These are phyloP conservation scores for Habroteleia sp. DNA, from an alignment of 2,888 invertebrate genomes.

Conservation along the genomic window DNA sequence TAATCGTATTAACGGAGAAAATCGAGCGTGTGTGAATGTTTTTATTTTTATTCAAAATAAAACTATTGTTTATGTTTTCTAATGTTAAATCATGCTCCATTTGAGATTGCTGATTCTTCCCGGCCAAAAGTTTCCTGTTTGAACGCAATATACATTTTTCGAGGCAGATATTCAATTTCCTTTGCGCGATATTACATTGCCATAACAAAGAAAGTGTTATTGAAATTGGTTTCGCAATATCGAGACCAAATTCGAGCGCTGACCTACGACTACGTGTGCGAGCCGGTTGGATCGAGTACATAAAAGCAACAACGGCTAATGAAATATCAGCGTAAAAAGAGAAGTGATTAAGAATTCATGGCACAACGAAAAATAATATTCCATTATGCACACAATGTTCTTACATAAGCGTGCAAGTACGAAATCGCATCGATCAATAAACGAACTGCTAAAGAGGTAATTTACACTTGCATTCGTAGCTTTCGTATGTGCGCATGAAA, in stretches of 20 bases:
- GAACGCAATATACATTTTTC: no score
- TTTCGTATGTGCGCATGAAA: constrained; percentile 13
- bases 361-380: constrained; percentile 18
- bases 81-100: no score
- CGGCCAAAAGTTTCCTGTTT: no score
- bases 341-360: constrained; percentile 15
- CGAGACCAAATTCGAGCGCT: constrained; percentile 2
- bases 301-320: constrained; percentile 25
- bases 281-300: neutral
- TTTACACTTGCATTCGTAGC: constrained; percentile 40
- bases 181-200: neutral
- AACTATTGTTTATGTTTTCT: no score
- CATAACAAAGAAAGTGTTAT: constrained; percentile 19
- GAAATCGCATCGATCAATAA: constrained; percentile 46
- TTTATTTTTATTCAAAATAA: no score
- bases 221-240: constrained; percentile 19
- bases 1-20: no score
- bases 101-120: no score
- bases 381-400: constrained; percentile 10
- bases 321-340: constrained; percentile 18
- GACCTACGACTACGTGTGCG: constrained; percentile 8
- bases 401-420: constrained; percentile 5
- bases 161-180: constrained; percentile 2
- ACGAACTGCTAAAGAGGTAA: constrained; percentile 44
- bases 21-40: no score